phyloP scores from a whole-genome alignment of 92 coral and sea anemone species.

The Ricordea florida region DNA sequence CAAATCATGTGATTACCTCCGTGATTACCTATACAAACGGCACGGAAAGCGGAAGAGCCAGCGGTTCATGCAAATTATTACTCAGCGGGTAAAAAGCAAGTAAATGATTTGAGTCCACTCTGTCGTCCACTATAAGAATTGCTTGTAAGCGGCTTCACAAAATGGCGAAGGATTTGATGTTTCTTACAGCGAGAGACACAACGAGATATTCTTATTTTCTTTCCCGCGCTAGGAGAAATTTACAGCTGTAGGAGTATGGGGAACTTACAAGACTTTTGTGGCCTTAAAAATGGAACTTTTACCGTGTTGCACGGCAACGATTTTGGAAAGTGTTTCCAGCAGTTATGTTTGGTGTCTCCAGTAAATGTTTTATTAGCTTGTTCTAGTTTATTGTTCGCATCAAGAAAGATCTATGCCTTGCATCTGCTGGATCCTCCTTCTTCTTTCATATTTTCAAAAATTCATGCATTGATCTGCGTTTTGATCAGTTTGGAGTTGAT shows the following conservation, averaged over 20 bases:
- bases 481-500: slow-evolving; percentile 46
- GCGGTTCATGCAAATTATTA: too few relatives aligned
- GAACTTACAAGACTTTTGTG: slow-evolving; percentile 69
- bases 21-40: too few relatives aligned
- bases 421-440: slow-evolving; percentile 11
- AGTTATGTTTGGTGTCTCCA: slow-evolving; percentile 74
- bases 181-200: background rate
- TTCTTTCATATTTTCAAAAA: slow-evolving; percentile 47
- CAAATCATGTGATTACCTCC: too few relatives aligned
- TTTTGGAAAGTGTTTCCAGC: slow-evolving; percentile 82
- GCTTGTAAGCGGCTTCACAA: too few relatives aligned
- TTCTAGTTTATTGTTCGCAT: slow-evolving; percentile 58
- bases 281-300: slow-evolving; percentile 46
- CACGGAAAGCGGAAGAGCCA: too few relatives aligned
- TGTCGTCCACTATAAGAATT: too few relatives aligned
- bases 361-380: slow-evolving; percentile 64
- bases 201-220: background rate
- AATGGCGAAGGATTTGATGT: background rate
- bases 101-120: too few relatives aligned
- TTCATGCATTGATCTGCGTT: slow-evolving; percentile 41
- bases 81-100: too few relatives aligned
- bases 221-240: too few relatives aligned
- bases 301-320: slow-evolving; percentile 54
- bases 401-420: slow-evolving; percentile 30
- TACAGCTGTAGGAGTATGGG: slow-evolving; percentile 64